phyloP scores from a whole-genome alignment of 2,113 vertebrate species.

The Aegotheles bennettii region DNA sequence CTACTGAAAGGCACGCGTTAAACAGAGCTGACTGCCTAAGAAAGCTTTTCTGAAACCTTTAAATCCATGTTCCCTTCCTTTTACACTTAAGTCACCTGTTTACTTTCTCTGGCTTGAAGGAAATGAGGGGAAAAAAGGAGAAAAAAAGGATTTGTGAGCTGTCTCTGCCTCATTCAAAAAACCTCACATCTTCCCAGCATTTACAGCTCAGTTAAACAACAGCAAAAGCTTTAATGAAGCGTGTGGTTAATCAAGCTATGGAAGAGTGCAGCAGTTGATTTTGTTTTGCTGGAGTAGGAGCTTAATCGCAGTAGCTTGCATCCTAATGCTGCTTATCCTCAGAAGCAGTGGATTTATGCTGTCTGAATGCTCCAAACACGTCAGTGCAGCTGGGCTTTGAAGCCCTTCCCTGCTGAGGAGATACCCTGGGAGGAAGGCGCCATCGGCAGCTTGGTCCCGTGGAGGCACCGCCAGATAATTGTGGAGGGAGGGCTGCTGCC shows the following conservation, averaged over 20 bases:
- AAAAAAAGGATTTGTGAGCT: neutral
- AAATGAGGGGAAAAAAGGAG: neutral
- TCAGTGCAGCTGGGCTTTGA: conserved; percentile 29
- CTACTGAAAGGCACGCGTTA: neutral
- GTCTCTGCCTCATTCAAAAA: neutral
- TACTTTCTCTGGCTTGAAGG: neutral
- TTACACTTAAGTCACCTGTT: neutral
- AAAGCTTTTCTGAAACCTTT: neutral
- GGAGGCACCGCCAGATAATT: conserved; percentile 14
- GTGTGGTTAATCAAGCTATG: conserved; percentile 13
- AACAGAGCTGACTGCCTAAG: neutral
- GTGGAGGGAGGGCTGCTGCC: neutral
- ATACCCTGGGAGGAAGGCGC: neutral
- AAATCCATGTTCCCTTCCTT: neutral
- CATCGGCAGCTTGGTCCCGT: neutral
- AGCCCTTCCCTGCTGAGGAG: conserved; percentile 5
- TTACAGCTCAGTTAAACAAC: neutral
- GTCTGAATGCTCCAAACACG: neutral
- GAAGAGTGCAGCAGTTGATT: neutral
- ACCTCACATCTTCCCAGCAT: neutral
- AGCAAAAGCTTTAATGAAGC: conserved; percentile 34
- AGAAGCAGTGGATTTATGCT: neutral
- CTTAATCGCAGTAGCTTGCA: neutral
- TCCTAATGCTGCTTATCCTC: neutral
- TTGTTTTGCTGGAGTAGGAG: neutral